phyloP scores from a whole-genome alignment of 2,888 invertebrate genomes.

The Seladonia tumulorum region DNA sequence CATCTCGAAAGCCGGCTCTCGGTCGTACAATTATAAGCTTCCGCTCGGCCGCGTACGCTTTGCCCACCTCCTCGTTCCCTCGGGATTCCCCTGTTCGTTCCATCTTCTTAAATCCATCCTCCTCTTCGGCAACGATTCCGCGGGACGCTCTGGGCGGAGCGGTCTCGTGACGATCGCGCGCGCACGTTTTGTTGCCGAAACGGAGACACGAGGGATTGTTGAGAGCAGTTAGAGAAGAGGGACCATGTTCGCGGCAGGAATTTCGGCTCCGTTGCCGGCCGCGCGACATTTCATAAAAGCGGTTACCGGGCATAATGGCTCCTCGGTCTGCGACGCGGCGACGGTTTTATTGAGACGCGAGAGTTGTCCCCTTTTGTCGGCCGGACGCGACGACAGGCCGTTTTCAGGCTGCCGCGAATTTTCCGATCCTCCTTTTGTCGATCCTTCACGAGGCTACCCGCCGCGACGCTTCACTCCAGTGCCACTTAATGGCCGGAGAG shows the following conservation, averaged over 20 bases:
- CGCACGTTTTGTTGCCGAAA: conserved; percentile 46
- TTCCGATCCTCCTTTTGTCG: conserved; percentile 34
- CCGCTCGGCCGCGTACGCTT: conserved; percentile 71
- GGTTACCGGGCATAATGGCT: conserved; percentile 43
- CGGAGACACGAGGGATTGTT: conserved; percentile 8
- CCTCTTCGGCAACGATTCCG: conserved; percentile 6
- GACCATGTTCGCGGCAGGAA: conserved; percentile 35
- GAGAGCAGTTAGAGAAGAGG: background rate
- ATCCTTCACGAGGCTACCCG: conserved; percentile 17
- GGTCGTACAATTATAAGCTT: conserved; percentile 76
- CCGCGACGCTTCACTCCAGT: conserved; percentile 8
- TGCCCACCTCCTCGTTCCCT: conserved; percentile 27
- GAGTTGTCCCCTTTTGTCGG: conserved; percentile 36
- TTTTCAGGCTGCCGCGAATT: conserved; percentile 21
- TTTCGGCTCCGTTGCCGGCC: conserved; percentile 33
- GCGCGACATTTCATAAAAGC: conserved; percentile 53
- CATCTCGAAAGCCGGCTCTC: conserved; percentile 42
- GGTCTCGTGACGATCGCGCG: conserved; percentile 13
- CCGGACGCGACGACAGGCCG: conserved; percentile 41
- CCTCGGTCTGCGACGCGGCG: conserved; percentile 25
- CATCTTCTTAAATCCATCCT: conserved; percentile 34
- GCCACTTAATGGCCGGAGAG: conserved; percentile 33
- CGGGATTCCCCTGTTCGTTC: conserved; percentile 38
- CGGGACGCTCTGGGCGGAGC: conserved; percentile 61
- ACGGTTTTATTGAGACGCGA: conserved; percentile 56